Evolutionary conservation across 2,888 invertebrate genomes (phyloP), one percentile per base, ranked within the genome.

Genomic region (Sarcophaga variegata): DNA sequence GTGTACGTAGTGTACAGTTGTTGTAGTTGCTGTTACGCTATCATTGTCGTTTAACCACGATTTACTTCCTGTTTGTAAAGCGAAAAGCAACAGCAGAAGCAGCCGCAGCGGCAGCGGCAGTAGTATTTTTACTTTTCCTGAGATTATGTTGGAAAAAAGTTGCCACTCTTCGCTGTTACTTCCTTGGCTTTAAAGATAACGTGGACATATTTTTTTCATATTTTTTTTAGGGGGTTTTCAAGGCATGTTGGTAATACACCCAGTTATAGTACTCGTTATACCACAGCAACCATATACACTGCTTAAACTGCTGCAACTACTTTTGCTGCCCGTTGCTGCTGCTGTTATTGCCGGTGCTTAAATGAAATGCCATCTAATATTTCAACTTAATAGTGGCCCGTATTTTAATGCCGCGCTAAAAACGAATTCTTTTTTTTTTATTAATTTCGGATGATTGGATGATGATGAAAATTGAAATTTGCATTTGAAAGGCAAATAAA

Each of bases 61-160:
- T 85, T 76, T 84, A 87, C 87, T 87, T 87, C 87, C 87, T 87
- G 84, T 81, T 82, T 63, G 75, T 71, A 83, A 78, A 37, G 78
- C 37, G 37, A 37, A 27, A 3, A 27, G 27, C 27, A 27, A 27
- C 5, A 27, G 27, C 10, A 49, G 12, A 22, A 14, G 12, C 20
- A 12, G 12, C 4, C 1, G 10, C 17, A 60, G 76, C 37, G 0
- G 37, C 25, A 54, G 54, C 54, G 37, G 37, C 37, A 37, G 8
- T 37, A 8, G 8, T 37, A 2, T 37, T 37, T 37, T 79, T 81
- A 77, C 69, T 83, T 63, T 84, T 71, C 75, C 84, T 78, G 54
- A 82, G 84, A 72, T 82, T 74, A 69, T 71, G 80, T 45, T 82
- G 83, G 81, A 25, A 49, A 78, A 71, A 81, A 79, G 66, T 81